These are phyloP conservation scores for Dinothrombium tinctorium DNA, from an alignment of 1,140 invertebrate genomes.

Conservation along the genomic window DNA sequence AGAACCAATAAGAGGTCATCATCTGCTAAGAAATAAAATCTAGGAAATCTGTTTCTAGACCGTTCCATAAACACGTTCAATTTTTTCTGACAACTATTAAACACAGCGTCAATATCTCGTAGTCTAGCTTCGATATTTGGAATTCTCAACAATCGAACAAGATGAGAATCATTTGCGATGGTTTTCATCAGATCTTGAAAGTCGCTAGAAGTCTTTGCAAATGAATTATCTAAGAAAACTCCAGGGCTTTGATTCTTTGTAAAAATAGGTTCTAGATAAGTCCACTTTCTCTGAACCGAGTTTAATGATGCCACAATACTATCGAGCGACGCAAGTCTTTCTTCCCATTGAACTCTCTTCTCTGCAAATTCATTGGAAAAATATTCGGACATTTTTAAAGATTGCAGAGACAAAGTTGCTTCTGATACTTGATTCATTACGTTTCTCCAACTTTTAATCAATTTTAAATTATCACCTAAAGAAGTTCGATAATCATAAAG, in stretches of 20 bases:
- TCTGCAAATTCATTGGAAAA: slow-evolving; percentile 45
- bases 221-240: slow-evolving; percentile 7
- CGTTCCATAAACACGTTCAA: slow-evolving; percentile 31
- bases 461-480: slow-evolving; percentile 28
- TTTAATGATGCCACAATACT: slow-evolving; percentile 35
- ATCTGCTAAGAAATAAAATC: slow-evolving; percentile 88
- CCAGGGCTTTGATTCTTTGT: slow-evolving; percentile 24
- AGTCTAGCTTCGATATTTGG: neutral
- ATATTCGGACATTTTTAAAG: slow-evolving; percentile 54
- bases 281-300: slow-evolving; percentile 82
- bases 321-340: slow-evolving; percentile 46
- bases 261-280: slow-evolving; percentile 94
- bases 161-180: slow-evolving; percentile 1
- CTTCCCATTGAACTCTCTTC: slow-evolving; percentile 55
- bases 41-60: slow-evolving; percentile 39
- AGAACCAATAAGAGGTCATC: slow-evolving; percentile 83
- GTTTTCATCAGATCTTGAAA: slow-evolving; percentile 6
- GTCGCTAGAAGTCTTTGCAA: slow-evolving; percentile 4
- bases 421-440: slow-evolving; percentile 45
- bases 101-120: neutral
- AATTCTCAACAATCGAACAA: slow-evolving; percentile 4
- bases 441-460: slow-evolving; percentile 69
- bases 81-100: slow-evolving; percentile 27
- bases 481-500: slow-evolving; percentile 47
- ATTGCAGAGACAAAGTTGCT: slow-evolving; percentile 33